phyloP scores from a whole-genome alignment of 2,888 invertebrate species.

The Mechanitis mazaeus region DNA sequence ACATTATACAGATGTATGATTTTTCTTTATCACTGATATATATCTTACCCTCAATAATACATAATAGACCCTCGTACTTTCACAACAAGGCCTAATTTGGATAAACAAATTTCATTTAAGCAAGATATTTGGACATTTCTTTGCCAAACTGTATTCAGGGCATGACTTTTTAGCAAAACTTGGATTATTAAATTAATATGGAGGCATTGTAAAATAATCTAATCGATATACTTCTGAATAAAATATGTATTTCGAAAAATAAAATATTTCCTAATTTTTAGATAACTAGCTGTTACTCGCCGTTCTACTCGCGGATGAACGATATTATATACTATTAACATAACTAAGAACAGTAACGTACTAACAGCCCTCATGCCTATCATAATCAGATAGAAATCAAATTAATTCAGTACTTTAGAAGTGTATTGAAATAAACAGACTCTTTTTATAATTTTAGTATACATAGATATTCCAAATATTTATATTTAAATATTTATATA shows the following conservation, averaged over 20 bases:
- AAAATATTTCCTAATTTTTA: too few species aligned
- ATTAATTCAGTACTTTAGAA: too few species aligned
- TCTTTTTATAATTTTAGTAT: too few species aligned
- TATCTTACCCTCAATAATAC: constrained; percentile 46
- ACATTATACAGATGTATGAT: constrained; percentile 21
- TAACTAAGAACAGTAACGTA: too few species aligned
- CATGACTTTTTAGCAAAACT: constrained; percentile 62
- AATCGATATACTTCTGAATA: background rate
- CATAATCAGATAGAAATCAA: too few species aligned
- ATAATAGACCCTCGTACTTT: constrained; percentile 46
- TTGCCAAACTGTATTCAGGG: constrained; percentile 57
- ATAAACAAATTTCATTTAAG: constrained; percentile 36
- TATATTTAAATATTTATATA: too few species aligned
- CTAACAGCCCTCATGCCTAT: too few species aligned
- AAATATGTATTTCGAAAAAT: background rate
- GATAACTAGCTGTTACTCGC: too few species aligned
- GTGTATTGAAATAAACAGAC: too few species aligned
- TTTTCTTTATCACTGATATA: constrained; percentile 30
- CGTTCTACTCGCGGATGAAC: too few species aligned
- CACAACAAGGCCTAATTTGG: constrained; percentile 48
- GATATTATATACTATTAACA: too few species aligned
- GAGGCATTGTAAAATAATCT: constrained; percentile 32
- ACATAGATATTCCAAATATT: too few species aligned
- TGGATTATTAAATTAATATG: constrained; percentile 63
- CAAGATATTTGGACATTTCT: constrained; percentile 54